Conservation (phyloP, 2,113 vertebrate species). For the Colius striatus region DNA sequence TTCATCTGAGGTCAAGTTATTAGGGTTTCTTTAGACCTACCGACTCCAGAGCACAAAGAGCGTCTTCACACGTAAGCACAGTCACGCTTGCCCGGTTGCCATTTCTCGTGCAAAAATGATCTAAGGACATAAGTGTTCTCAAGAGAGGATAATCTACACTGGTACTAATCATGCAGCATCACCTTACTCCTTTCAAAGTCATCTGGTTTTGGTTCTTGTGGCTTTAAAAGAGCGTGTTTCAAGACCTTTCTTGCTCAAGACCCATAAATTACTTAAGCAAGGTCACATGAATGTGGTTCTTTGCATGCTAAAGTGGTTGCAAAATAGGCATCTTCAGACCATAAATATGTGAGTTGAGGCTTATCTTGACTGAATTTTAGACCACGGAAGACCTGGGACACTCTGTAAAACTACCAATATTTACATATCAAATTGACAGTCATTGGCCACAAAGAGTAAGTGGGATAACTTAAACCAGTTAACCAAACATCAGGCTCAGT, state of each 20-base stretch:
- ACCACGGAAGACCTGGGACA: not conserved
- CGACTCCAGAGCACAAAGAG: not conserved
- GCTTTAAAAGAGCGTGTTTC: not conserved
- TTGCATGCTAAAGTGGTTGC: not conserved
- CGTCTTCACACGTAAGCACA: not conserved
- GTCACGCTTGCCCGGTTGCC: not conserved
- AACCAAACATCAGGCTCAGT: not conserved
- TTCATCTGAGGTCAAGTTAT: not conserved
- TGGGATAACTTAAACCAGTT: not conserved
- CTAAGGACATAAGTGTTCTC: not conserved
- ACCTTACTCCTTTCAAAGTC: not conserved
- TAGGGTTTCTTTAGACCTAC: not conserved
- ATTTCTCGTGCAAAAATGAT: not conserved
- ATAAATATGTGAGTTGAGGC: not conserved
- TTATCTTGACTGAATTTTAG: conserved; percentile 12
- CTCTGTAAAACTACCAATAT: not conserved
- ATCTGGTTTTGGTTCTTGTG: not conserved
- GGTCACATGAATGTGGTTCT: not conserved
- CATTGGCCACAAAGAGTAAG: not conserved
- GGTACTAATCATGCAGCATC: not conserved
- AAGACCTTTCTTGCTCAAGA: not conserved
- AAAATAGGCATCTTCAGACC: conserved; percentile 19
- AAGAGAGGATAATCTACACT: not conserved
- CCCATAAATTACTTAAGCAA: not conserved
- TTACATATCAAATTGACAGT: not conserved